phyloP scores from a whole-genome alignment of 2,113 vertebrate species.

The Bettongia penicillata region DNA sequence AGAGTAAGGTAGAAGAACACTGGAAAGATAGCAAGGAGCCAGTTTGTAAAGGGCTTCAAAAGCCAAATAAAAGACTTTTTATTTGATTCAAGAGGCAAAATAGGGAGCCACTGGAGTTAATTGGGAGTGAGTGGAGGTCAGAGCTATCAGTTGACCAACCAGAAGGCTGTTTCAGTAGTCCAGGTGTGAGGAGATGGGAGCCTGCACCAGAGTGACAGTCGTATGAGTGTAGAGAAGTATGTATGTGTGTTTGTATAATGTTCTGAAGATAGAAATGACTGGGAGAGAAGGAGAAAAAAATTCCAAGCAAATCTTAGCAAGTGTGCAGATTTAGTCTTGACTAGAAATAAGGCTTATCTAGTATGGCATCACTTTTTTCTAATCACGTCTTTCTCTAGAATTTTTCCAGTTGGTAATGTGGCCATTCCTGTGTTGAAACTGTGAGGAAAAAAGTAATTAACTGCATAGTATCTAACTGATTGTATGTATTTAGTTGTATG shows the following conservation, averaged over 20 bases:
- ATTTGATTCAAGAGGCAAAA: not conserved
- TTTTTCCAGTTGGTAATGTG: not conserved
- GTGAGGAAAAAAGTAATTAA: slow-evolving; percentile 29
- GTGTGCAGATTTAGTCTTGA: slow-evolving; percentile 27
- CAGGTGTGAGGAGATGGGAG: not conserved
- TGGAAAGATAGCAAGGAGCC: not conserved
- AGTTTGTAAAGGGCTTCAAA: not conserved
- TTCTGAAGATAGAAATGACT: not conserved
- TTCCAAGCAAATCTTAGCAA: not conserved
- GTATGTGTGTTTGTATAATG: not conserved
- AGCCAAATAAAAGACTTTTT: not conserved
- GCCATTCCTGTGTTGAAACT: slow-evolving; percentile 1
- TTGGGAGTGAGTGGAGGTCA: not conserved
- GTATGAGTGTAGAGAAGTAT: not conserved
- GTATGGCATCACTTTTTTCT: slow-evolving; percentile 9
- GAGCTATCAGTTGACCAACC: not conserved
- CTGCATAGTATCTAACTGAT: slow-evolving; percentile 33
- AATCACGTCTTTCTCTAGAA: not conserved
- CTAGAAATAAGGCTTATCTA: slow-evolving; percentile 7
- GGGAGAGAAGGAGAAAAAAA: slow-evolving; percentile 32
- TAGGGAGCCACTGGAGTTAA: not conserved
- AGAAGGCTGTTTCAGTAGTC: not conserved
- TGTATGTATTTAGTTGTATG: not conserved
- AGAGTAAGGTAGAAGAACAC: not conserved
- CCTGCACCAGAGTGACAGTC: not conserved